Evolutionary conservation across 2,113 vertebrate species (phyloP), one percentile per base, ranked within the genome.

Genomic region (Lophius piscatorius): DNA sequence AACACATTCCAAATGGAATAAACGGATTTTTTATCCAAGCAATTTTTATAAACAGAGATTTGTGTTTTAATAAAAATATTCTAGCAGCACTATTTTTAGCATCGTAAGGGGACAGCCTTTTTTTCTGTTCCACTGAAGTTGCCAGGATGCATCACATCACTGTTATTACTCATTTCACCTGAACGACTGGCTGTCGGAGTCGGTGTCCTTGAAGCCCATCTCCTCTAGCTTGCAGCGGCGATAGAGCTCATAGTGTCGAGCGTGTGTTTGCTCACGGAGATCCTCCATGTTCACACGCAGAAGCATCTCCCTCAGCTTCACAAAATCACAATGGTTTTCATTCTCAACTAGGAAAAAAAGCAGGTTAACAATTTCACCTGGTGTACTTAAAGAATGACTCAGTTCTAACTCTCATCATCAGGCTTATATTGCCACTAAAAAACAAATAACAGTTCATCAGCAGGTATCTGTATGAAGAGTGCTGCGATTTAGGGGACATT

Each of bases 211-310:
- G 85, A 98, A 98, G 41, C 96, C 96, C 95, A 98, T 97, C 89
- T 98, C 95, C 57, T 98, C 95, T 71, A 98, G 87, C 10, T 97
- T 98, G 85, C 95, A 96, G 73, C 95, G 91, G 22, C 96, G 91
- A 88, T 98, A 98, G 2, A 98, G 93, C 88, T 98, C 97, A 0
- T 98, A 98, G 86, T 98, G 97, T 24, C 94, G 93, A 4, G 91
- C 89, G 52, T 98, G 97, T 0, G 97, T 98, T 91, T 98, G 97
- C 63, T 98, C 96, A 0, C 95, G 82, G 5, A 98, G 94, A 28
- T 98, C 97, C 76, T 98, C 94, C 95, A 97, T 98, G 81, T 98
- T 98, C 10, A 98, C 95, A 0, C 95, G 92, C 18, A 98, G 92
- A 66, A 98, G 80, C 96, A 99, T 99, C 54, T 99, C 96, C 68